These are phyloP conservation scores for Pseudopipra pipra DNA, from an alignment of 2,113 vertebrate genomes.

Conservation along the genomic window DNA sequence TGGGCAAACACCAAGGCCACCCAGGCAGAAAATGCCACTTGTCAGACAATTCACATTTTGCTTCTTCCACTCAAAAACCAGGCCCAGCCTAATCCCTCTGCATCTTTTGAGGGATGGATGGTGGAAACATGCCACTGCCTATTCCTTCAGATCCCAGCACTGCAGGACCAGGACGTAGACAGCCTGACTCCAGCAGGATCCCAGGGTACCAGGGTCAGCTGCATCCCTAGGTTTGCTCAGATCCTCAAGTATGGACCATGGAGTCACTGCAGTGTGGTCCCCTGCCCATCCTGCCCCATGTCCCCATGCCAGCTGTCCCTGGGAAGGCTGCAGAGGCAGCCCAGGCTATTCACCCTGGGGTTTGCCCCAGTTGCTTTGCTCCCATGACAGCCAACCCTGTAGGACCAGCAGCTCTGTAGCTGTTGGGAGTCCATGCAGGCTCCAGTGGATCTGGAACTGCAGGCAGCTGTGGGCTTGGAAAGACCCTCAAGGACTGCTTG, in stretches of 20 bases:
- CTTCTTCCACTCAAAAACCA: not conserved
- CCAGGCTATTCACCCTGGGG: not conserved
- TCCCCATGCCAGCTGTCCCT: not conserved
- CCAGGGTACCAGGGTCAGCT: not conserved
- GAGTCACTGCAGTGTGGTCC: not conserved
- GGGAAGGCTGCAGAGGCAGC: not conserved
- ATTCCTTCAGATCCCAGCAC: not conserved
- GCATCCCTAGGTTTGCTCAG: not conserved
- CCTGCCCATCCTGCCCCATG: not conserved
- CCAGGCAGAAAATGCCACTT: not conserved
- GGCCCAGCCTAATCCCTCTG: not conserved
- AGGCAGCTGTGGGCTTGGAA: not conserved
- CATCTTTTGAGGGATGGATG: not conserved
- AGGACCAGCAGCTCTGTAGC: not conserved
- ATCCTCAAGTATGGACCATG: not conserved
- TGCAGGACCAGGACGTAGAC: accelerated
- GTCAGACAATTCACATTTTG: not conserved
- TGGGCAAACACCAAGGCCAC: not conserved
- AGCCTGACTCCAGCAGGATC: accelerated
- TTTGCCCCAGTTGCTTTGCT: not conserved
- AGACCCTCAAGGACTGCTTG: not conserved
- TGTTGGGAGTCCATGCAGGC: not conserved
- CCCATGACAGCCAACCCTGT: not conserved
- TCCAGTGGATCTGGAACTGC: not conserved
- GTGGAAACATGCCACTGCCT: not conserved